These are phyloP conservation scores for Lophura nycthemera DNA, from an alignment of 2,113 vertebrate species.

Conservation along the genomic window DNA sequence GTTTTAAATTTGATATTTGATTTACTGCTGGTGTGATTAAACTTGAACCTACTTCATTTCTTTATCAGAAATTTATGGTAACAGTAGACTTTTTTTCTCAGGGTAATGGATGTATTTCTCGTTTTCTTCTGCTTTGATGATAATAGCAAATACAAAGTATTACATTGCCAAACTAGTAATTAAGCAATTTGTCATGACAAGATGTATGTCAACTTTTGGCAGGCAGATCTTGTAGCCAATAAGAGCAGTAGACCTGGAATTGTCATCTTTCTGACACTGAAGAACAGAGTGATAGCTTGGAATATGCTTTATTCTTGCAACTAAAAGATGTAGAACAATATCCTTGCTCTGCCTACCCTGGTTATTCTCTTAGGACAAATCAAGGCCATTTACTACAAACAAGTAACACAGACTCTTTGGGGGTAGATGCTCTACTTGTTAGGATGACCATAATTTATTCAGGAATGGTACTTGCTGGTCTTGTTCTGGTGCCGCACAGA, in stretches of 20 bases:
- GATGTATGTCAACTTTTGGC: conserved; percentile 1
- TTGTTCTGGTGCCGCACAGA: neutral
- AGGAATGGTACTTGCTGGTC: neutral
- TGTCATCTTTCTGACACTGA: neutral
- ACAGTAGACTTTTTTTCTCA: conserved; percentile 19
- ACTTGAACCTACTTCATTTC: conserved; percentile 75
- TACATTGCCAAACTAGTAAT: conserved; percentile 59
- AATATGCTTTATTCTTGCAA: neutral
- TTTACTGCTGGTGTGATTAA: conserved; percentile 77
- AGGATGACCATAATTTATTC: neutral
- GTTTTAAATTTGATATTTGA: conserved; percentile 85
- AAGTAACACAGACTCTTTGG: neutral
- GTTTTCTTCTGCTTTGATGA: conserved; percentile 41
- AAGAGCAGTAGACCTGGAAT: conserved; percentile 25
- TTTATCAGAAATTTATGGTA: conserved; percentile 70
- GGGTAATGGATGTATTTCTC: conserved; percentile 27
- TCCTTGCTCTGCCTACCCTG: fast-evolving
- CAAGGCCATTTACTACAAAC: neutral
- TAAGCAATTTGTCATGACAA: conserved; percentile 62
- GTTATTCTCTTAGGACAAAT: neutral
- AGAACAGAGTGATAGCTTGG: neutral
- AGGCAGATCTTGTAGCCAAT: conserved; percentile 27
- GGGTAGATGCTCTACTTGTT: neutral
- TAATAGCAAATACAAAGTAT: conserved; percentile 55
- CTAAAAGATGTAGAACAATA: neutral